A percentile compares a stretch with the other conserved stretches of the same genome.
Conservation (phyloP, 2,797 vertebrate species). For the Darevskia mixta region DNA sequence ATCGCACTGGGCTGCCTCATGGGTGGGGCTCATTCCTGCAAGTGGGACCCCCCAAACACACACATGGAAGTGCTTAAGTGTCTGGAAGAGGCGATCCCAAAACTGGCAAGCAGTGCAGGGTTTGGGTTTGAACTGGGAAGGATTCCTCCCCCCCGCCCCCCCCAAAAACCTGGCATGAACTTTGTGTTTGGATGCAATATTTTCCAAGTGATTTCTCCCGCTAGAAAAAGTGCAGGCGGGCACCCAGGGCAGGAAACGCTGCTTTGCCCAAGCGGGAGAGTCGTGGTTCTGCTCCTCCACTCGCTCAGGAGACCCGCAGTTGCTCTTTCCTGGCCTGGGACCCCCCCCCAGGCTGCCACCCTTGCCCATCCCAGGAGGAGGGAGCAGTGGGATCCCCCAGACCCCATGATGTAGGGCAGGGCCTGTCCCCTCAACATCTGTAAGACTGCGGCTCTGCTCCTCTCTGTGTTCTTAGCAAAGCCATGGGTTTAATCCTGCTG, state of each 20-base stretch:
- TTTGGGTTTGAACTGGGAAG: too few species aligned
- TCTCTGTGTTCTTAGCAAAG: neutral
- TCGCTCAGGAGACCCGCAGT: neutral
- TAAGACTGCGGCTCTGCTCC: too few species aligned
- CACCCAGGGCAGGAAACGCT: neutral
- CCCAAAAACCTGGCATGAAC: neutral
- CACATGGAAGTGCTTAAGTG: too few species aligned
- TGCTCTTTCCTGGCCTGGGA: neutral
- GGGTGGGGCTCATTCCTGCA: too few species aligned
- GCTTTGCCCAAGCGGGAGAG: neutral
- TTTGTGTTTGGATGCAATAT: neutral
- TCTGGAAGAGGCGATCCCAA: too few species aligned
- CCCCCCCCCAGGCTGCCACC: neutral
- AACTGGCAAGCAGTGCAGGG: too few species aligned
- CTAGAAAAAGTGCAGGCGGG: neutral
- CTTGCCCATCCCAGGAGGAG: neutral
- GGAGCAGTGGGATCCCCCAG: neutral
- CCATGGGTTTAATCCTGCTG: neutral
- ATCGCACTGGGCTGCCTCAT: too few species aligned
- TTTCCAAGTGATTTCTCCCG: neutral
- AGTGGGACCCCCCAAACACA: too few species aligned
- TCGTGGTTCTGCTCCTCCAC: neutral
- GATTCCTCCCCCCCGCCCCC: too few species aligned
- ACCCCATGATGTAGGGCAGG: neutral
- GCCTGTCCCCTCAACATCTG: neutral